phyloP scores from a whole-genome alignment of 2,797 vertebrate genomes.

The Tiaroga cobitis region DNA sequence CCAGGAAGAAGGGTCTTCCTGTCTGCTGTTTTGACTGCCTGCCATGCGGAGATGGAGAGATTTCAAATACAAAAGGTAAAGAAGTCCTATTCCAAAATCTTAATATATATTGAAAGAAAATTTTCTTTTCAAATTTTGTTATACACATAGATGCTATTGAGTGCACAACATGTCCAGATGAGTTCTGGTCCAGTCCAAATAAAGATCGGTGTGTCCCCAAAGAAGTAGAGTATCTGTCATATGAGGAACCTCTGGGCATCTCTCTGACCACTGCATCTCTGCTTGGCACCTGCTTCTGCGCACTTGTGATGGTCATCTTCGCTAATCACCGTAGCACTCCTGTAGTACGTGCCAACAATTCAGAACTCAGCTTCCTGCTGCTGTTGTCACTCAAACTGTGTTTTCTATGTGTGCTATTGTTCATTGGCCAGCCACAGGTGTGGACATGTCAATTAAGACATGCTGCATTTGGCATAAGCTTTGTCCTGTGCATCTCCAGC shows the following conservation, averaged over 20 bases:
- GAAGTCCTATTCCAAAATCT: neutral
- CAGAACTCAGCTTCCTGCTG: constrained; percentile 59
- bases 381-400: constrained; percentile 54
- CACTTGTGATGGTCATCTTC: constrained; percentile 36
- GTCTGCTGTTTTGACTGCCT: constrained; percentile 21
- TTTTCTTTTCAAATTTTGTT: neutral
- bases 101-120: neutral
- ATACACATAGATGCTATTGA: constrained; percentile 36
- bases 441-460: constrained; percentile 63
- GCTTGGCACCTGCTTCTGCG: constrained; percentile 37
- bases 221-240: constrained; percentile 54
- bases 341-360: constrained; percentile 57
- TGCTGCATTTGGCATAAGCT: constrained; percentile 59
- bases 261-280: constrained; percentile 49
- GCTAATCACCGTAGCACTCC: constrained; percentile 37
- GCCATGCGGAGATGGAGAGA: constrained; percentile 10
- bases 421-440: constrained; percentile 55
- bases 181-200: constrained; percentile 49
- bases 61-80: constrained; percentile 64
- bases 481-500: constrained; percentile 58
- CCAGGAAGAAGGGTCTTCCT: constrained; percentile 55
- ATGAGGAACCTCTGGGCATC: constrained; percentile 51
- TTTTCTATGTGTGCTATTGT: constrained; percentile 58
- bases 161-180: constrained; percentile 49
- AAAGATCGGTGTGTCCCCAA: constrained; percentile 47